Evolutionary conservation across 2,113 vertebrate genomes (phyloP).

Genomic region (Tenebrosternarchus preto): DNA sequence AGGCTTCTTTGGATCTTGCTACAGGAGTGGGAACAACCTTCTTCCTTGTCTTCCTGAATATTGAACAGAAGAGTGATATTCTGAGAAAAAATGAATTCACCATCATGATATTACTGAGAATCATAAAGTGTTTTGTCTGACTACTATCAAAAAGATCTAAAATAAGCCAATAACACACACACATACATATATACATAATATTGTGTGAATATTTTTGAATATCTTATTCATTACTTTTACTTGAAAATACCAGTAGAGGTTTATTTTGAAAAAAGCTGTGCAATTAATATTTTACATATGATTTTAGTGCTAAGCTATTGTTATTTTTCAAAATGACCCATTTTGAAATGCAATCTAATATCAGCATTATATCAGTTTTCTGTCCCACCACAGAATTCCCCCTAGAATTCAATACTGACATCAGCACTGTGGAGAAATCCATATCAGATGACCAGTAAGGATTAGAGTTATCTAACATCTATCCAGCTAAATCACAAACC

Average conservation of each 20-base stretch:
- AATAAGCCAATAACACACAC: background rate
- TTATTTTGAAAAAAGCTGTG: no score
- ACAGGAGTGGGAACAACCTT: constrained; percentile 51
- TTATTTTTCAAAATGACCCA: no score
- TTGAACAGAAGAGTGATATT: background rate
- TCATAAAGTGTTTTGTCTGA: background rate
- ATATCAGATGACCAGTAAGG: background rate
- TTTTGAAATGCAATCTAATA: no score
- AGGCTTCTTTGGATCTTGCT: constrained; percentile 26
- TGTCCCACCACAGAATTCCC: no score
- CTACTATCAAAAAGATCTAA: background rate
- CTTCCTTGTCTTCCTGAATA: constrained; percentile 57
- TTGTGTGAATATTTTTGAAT: no score
- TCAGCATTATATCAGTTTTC: no score
- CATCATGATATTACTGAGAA: background rate
- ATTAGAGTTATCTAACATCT: background rate
- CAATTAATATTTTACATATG: no score
- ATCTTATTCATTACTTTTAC: no score
- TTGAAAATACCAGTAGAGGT: no score
- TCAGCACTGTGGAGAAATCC: background rate
- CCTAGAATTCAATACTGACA: no score
- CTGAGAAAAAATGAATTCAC: background rate
- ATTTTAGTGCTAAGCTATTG: no score
- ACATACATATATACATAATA: no score
- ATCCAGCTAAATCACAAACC: constrained; percentile 76